A percentile compares a stretch with the other conserved stretches of the same genome.
Conservation (phyloP, 2,797 vertebrate genomes). For the Delichon dasypus region DNA sequence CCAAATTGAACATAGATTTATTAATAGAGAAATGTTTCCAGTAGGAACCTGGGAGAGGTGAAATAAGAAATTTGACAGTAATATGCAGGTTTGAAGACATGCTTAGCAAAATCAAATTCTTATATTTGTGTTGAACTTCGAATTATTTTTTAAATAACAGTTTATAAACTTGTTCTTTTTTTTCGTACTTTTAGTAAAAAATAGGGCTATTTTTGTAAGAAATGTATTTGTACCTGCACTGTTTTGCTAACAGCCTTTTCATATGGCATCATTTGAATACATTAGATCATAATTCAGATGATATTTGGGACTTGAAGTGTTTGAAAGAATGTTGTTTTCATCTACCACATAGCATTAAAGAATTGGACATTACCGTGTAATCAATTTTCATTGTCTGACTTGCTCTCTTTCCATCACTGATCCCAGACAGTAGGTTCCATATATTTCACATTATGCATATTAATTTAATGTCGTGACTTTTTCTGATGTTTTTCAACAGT, state of each 20-base stretch:
- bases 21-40: not conserved
- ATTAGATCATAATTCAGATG: not conserved
- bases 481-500: not conserved
- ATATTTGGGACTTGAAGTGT: not conserved
- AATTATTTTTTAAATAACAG: not conserved
- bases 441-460: not conserved
- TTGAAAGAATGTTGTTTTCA: not conserved
- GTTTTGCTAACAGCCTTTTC: not conserved
- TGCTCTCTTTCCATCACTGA: not conserved
- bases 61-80: not conserved
- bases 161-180: not conserved
- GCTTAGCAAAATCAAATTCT: not conserved
- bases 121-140: accelerated
- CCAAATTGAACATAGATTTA: not conserved
- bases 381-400: not conserved
- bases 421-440: not conserved
- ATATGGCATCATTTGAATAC: not conserved
- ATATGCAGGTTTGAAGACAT: not conserved
- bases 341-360: not conserved
- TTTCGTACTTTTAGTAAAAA: not conserved
- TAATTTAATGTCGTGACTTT: not conserved
- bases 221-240: not conserved
- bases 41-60: not conserved
- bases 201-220: not conserved
- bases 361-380: not conserved